These are phyloP conservation scores for Aproaerema taeniolella DNA, from an alignment of 2,888 invertebrate species.

Conservation along the genomic window DNA sequence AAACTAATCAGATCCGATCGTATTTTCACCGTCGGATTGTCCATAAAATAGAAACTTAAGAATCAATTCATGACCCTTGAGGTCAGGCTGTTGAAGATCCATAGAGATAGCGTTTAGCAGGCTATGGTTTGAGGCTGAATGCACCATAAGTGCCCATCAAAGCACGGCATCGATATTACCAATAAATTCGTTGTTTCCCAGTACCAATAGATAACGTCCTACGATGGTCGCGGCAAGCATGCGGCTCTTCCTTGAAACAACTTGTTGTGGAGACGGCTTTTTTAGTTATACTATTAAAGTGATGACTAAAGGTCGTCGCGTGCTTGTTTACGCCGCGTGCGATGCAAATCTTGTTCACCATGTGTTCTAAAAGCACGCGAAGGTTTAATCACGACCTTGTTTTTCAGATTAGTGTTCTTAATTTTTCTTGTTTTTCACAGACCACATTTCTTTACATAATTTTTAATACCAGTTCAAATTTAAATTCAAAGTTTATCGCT, in stretches of 20 bases:
- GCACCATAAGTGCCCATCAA: conserved; percentile 56
- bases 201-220: conserved; percentile 62
- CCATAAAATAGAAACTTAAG: conserved; percentile 58
- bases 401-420: no score
- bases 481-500: no score
- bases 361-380: no score
- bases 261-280: conserved; percentile 30
- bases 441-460: no score
- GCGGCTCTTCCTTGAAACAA: conserved; percentile 40
- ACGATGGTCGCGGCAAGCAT: conserved; percentile 42
- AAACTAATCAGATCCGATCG: conserved; percentile 4
- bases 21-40: conserved; percentile 14
- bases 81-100: conserved; percentile 49
- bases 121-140: conserved; percentile 38
- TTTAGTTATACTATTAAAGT: no score
- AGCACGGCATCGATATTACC: conserved; percentile 55
- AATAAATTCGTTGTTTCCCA: conserved; percentile 66
- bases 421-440: no score
- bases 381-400: no score
- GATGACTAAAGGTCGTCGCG: no score
- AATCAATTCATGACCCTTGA: conserved; percentile 68
- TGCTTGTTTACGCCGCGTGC: no score
- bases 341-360: no score
- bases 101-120: conserved; percentile 39
- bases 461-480: no score